Evolutionary conservation across 2,888 invertebrate species (phyloP), one percentile per base, ranked within the genome.

Genomic region (Synergus itoensis): DNA sequence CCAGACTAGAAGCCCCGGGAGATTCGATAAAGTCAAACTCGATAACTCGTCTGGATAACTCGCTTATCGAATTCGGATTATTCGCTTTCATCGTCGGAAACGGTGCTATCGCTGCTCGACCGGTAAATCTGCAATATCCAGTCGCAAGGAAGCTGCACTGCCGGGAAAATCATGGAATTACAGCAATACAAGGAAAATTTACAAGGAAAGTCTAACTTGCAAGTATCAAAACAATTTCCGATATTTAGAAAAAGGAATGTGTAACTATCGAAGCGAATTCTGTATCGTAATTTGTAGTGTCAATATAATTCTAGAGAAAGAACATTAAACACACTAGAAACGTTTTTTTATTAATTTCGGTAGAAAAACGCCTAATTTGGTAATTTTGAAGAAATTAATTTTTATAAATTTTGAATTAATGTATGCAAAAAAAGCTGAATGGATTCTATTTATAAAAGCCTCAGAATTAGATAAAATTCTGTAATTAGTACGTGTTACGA

Each of bases 41-140:
- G 84, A 83, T 86, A 85, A 85, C 84, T 86, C 83, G 84, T 85
- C 82, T 79, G 80, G 86, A 89, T 88, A 89, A 89, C 85, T 87
- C 85, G 86, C 84, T 90, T 89, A 90, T 87, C 87, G 81, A 76
- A 48, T 16, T n/a, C 73, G 48, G 73, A 73, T 73, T 73, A 73
- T 73, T 73, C 84, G 81, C 82, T 85, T 83, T 86, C 84, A 83
- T 84, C 83, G 82, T 82, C 80, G 82, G 79, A 75, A 79, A 83
- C 77, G 77, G 79, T 79, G 77, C 79, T 81, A 76, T 84, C 79
- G 81, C 73, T 77, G 48, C 76, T 78, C 75, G 64, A 78, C 77
- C 79, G 81, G 81, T 81, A 84, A 84, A 84, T 84, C 73, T 48
- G 53, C 48, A 48, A 69, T 48, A 8, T 48, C 48, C n/a, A 73